These are phyloP conservation scores for Neosilurus hyrtlii DNA, from an alignment of 2,797 vertebrate genomes.

Conservation along the genomic window DNA sequence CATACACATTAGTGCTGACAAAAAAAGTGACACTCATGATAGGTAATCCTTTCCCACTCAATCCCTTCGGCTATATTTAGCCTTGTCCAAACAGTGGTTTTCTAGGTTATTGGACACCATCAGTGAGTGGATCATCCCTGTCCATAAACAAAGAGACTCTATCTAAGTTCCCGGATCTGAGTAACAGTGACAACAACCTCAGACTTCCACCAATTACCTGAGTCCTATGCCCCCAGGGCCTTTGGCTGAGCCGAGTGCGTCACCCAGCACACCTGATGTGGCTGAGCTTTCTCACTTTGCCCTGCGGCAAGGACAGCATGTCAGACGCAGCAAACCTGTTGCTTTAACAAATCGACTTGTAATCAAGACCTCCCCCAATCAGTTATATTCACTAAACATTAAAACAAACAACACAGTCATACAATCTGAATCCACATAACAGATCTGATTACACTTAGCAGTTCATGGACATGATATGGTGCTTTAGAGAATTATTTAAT, in stretches of 20 bases:
- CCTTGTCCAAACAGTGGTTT: constrained; percentile 64
- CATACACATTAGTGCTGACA: constrained; percentile 49
- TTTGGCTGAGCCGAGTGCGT: constrained; percentile 37
- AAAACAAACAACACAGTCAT: constrained; percentile 21
- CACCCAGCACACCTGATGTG: constrained; percentile 54
- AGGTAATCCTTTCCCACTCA: constrained; percentile 57
- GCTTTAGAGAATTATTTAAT: not conserved
- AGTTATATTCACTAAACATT: constrained; percentile 25
- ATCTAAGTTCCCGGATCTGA: constrained; percentile 61
- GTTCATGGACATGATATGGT: not conserved
- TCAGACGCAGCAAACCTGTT: constrained; percentile 43
- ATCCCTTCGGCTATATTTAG: constrained; percentile 60
- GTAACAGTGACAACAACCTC: constrained; percentile 62
- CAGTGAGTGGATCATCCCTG: constrained; percentile 58
- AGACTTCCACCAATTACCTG: constrained; percentile 62
- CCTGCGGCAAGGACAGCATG: constrained; percentile 41
- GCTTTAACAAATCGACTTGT: constrained; percentile 62
- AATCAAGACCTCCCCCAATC: constrained; percentile 52
- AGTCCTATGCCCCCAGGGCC: constrained; percentile 51
- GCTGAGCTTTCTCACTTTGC: constrained; percentile 46
- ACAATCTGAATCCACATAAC: not conserved
- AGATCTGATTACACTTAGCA: not conserved
- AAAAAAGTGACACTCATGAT: constrained; percentile 55
- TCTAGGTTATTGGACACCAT: constrained; percentile 65
- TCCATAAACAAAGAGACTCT: constrained; percentile 62